Percentiles rank a stretch among this genome's conserved stretches.
Evolutionary conservation across 2,113 vertebrate species (phyloP).

Genomic region (Rana temporaria): DNA sequence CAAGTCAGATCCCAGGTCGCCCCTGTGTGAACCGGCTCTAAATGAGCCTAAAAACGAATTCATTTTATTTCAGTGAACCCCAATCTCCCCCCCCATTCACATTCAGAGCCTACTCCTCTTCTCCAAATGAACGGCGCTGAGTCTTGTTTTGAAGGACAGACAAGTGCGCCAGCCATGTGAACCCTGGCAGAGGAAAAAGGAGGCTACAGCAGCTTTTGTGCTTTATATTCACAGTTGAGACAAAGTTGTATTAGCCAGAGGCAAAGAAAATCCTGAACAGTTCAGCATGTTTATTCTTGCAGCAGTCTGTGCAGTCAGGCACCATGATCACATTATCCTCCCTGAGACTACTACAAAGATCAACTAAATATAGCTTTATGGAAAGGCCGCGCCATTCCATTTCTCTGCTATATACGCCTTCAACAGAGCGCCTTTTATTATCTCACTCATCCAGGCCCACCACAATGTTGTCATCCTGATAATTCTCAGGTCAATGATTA

Average conservation of each 20-base stretch:
- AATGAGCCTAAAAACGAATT: no score
- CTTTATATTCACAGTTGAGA: conserved; percentile 31
- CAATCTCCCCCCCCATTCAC: no score
- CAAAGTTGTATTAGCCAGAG: conserved; percentile 37
- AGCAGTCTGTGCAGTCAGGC: conserved; percentile 31
- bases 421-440: neutral
- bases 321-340: conserved; percentile 28
- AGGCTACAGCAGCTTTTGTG: neutral
- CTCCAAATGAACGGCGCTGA: no score
- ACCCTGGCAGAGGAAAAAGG: neutral
- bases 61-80: no score
- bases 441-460: neutral
- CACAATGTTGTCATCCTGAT: conserved; percentile 14
- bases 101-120: no score
- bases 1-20: no score
- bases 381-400: neutral
- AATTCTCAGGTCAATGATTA: neutral
- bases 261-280: conserved; percentile 16
- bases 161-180: neutral
- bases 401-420: conserved; percentile 2
- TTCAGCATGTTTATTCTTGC: conserved; percentile 21
- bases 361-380: conserved; percentile 27
- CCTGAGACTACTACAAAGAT: conserved; percentile 11
- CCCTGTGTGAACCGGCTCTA: no score
- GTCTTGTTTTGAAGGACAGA: neutral